Evolutionary conservation across 2,113 vertebrate genomes (phyloP).

Genomic region (Onychostruthus taczanowskii): DNA sequence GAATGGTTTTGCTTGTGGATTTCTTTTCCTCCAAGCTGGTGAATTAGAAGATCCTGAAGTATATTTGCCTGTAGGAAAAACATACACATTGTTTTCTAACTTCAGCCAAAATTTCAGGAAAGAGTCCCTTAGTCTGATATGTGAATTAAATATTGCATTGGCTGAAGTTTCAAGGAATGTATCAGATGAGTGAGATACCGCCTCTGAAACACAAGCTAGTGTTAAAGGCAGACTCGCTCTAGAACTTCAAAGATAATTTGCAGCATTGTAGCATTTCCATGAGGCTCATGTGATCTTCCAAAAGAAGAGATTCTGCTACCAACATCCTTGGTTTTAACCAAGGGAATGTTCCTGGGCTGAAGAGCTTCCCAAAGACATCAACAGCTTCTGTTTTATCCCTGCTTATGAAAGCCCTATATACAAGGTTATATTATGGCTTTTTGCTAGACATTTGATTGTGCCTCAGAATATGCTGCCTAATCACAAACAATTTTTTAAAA

Average conservation of each 20-base stretch:
- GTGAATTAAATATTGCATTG: not conserved
- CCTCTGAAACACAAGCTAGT: not conserved
- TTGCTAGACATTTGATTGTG: not conserved
- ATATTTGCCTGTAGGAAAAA: constrained; percentile 58
- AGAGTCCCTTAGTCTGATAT: not conserved
- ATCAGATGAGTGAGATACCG: not conserved
- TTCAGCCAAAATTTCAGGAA: not conserved
- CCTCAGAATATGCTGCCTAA: not conserved
- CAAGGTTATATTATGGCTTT: not conserved
- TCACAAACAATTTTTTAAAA: not conserved
- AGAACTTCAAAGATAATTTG: not conserved
- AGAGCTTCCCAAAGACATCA: not conserved
- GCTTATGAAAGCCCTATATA: not conserved
- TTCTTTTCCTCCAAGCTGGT: constrained; percentile 65
- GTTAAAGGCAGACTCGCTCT: not conserved
- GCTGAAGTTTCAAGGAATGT: not conserved
- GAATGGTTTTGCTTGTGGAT: constrained; percentile 60
- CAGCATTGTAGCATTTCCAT: not conserved
- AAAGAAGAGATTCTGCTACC: rapidly evolving
- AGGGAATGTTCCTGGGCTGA: not conserved
- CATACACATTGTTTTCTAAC: not conserved
- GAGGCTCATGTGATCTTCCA: not conserved
- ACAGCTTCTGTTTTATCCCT: not conserved
- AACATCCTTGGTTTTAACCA: not conserved
- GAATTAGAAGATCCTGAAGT: constrained; percentile 48